Evolutionary conservation across 1,140 invertebrate genomes (phyloP).

Genomic region (Nephila pilipes): DNA sequence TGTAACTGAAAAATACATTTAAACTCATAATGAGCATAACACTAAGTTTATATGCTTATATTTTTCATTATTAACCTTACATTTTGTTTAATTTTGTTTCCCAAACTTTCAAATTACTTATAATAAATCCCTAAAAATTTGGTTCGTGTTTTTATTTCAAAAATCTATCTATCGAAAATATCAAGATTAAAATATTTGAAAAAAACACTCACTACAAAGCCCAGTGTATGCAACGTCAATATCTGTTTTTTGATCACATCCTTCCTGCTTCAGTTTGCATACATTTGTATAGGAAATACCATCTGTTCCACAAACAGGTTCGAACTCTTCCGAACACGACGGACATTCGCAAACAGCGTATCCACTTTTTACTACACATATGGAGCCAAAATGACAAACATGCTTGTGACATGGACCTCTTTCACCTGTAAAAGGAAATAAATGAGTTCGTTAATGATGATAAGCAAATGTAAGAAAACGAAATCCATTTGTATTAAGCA

Average conservation of each 20-base stretch:
- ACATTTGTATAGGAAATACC: conserved; percentile 93
- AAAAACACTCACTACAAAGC: conserved; percentile 89
- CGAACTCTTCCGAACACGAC: conserved; percentile 90
- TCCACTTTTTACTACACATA: conserved; percentile 87
- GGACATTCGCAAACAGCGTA: conserved; percentile 91
- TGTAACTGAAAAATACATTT: too few species aligned
- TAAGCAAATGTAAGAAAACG: too few species aligned
- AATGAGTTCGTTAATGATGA: neutral
- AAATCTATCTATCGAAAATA: neutral
- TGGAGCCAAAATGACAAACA: conserved; percentile 88
- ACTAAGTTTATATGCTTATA: too few species aligned
- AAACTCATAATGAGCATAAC: too few species aligned
- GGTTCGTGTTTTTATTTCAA: too few species aligned
- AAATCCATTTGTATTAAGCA: too few species aligned
- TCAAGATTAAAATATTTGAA: neutral
- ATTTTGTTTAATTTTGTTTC: too few species aligned
- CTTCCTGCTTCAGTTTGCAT: conserved; percentile 90
- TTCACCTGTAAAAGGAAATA: conserved; percentile 66
- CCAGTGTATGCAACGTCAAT: conserved; percentile 89
- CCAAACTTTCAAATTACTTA: too few species aligned
- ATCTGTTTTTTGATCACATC: conserved; percentile 87
- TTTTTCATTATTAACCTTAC: too few species aligned
- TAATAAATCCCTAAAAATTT: too few species aligned
- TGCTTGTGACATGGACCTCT: conserved; percentile 86
- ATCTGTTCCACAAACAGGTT: conserved; percentile 92